phyloP scores from a whole-genome alignment of 2,113 vertebrate genomes.

The Pan troglodytes region NHGRI_mPanTro3-v2.1_pri NC_072404.2:76136001-76136500 shows the following conservation, averaged over 20 bases:
- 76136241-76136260: not conserved
- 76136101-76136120: too few relatives aligned
- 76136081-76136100: too few relatives aligned
- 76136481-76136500: not conserved
- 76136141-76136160: too few relatives aligned
- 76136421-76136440: not conserved
- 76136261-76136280: not conserved
- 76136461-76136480: not conserved
- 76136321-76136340: not conserved
- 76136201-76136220: not conserved
- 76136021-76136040: too few relatives aligned
- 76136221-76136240: not conserved
- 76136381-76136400: conserved; percentile 1
- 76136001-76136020: too few relatives aligned
- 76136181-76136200: too few relatives aligned
- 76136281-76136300: too few relatives aligned
- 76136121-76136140: too few relatives aligned
- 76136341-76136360: not conserved
- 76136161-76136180: too few relatives aligned
- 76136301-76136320: not conserved
- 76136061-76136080: too few relatives aligned
- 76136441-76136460: not conserved
- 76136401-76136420: not conserved
- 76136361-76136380: not conserved
- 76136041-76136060: too few relatives aligned